Conservation (phyloP, 2,797 vertebrate genomes). For the Loris lydekkerianus region DNA sequence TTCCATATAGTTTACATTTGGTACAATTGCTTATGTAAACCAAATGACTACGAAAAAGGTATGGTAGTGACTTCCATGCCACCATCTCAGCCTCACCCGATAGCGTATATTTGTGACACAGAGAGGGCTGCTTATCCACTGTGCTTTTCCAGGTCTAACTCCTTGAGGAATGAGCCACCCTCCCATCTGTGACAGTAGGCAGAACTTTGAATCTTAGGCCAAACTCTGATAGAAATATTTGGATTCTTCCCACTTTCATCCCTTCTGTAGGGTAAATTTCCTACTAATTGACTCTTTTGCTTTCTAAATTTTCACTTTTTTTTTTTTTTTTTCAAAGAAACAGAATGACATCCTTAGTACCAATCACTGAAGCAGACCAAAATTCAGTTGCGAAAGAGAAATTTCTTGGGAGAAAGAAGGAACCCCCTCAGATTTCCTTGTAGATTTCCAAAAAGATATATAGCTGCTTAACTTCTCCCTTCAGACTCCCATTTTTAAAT, state of each 20-base stretch:
- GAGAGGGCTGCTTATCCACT: neutral
- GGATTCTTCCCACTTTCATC: neutral
- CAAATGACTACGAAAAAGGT: neutral
- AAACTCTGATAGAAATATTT: neutral
- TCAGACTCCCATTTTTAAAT: neutral
- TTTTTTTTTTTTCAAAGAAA: neutral
- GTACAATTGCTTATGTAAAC: slow-evolving; percentile 4
- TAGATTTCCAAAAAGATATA: neutral
- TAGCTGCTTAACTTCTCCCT: neutral
- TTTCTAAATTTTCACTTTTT: neutral
- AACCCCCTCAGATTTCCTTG: neutral
- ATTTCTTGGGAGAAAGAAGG: neutral
- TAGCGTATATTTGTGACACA: neutral
- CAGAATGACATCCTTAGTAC: too few relatives aligned
- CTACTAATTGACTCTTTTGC: neutral
- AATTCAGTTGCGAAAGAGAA: neutral
- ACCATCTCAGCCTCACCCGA: neutral
- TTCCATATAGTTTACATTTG: neutral
- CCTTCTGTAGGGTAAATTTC: neutral
- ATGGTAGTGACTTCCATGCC: neutral
- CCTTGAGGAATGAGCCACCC: neutral
- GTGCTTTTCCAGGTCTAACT: neutral
- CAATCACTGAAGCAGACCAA: neutral
- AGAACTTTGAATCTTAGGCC: neutral
- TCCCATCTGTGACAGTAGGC: neutral